phyloP scores from a whole-genome alignment of 2,888 invertebrate species.

The Hypercompe scribonia region DNA sequence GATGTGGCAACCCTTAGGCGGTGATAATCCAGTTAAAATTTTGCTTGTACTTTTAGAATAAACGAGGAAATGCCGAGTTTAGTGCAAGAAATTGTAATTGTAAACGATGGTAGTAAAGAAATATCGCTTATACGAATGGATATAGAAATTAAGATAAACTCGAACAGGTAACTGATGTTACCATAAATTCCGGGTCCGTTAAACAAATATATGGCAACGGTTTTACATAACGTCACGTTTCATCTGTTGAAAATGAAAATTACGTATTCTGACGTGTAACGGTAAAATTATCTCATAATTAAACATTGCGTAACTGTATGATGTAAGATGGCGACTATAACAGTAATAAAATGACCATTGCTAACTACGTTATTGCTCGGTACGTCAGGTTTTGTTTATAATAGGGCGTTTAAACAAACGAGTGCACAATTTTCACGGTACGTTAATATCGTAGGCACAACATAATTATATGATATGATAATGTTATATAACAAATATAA shows the following conservation, averaged over 20 bases:
- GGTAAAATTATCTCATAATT: neutral
- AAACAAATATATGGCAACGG: too few relatives aligned
- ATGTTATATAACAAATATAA: constrained; percentile 5
- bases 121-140: too few relatives aligned
- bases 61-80: too few relatives aligned
- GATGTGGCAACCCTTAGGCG: too few relatives aligned
- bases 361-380: constrained; percentile 14
- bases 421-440: constrained; percentile 15
- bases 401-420: constrained; percentile 24
- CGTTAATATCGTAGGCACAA: constrained; percentile 20
- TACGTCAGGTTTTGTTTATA: constrained; percentile 13
- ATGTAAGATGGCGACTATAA: constrained; percentile 8
- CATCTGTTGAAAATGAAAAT: neutral
- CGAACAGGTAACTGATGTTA: too few relatives aligned
- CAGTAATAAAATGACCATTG: constrained; percentile 6
- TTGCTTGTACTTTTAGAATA: too few relatives aligned
- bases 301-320: constrained; percentile 11
- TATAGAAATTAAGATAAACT: too few relatives aligned
- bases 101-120: too few relatives aligned
- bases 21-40: too few relatives aligned
- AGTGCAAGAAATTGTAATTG: too few relatives aligned
- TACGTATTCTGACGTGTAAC: neutral
- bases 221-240: neutral
- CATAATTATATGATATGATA: constrained; percentile 14
- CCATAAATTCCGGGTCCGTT: too few relatives aligned